phyloP scores from a whole-genome alignment of 2,888 invertebrate species.

The Anarsia innoxiella region DNA sequence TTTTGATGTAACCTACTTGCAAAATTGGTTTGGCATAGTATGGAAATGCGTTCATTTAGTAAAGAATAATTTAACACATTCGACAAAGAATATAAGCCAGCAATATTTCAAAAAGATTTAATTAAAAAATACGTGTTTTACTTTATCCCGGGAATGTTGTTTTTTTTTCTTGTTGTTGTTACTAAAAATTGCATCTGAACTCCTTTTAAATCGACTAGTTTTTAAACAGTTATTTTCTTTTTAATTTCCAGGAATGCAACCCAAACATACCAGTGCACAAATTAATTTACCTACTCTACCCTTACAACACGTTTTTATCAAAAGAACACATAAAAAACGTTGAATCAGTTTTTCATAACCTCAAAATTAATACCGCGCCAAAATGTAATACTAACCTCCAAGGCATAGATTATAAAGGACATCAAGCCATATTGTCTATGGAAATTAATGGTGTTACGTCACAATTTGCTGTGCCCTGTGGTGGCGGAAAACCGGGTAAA shows the following conservation, averaged over 20 bases:
- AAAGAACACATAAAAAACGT: conserved; percentile 85
- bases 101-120: too few relatives aligned
- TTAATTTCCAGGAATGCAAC: conserved; percentile 78
- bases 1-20: too few relatives aligned
- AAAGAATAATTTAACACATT: too few relatives aligned
- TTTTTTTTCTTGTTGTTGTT: too few relatives aligned
- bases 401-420: conserved; percentile 39
- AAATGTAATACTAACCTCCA: conserved; percentile 35
- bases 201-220: too few relatives aligned
- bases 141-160: too few relatives aligned
- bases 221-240: conserved; percentile 5
- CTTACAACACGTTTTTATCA: conserved; percentile 85
- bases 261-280: conserved; percentile 80
- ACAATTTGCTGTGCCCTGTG: conserved; percentile 55
- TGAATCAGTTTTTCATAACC: conserved; percentile 79
- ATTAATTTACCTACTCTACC: conserved; percentile 86
- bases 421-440: conserved; percentile 54
- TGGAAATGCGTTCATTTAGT: too few relatives aligned
- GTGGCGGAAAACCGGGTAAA: conserved; percentile 35
- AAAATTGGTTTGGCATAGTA: too few relatives aligned
- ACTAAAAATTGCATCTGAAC: too few relatives aligned
- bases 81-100: too few relatives aligned
- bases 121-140: too few relatives aligned
- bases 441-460: conserved; percentile 52
- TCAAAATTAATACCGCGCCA: conserved; percentile 60